Base-by-base conservation (phyloP, 2,888 invertebrate genomes). In the Spatulosminthurus flaviceps region DNA sequence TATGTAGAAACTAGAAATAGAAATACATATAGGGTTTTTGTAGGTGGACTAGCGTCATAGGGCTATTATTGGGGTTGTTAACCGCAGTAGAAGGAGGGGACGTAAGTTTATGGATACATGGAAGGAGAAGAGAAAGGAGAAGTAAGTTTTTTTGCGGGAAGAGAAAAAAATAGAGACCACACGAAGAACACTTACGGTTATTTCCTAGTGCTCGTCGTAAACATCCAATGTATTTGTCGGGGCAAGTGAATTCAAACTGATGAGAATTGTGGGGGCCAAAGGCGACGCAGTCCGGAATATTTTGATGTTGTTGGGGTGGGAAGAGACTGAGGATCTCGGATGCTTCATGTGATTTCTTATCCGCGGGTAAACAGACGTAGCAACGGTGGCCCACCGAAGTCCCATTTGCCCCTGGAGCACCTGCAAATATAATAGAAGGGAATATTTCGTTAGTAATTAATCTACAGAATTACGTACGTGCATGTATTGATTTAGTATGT, bases 241-340 rank as follows among this genome's bases (percentile, higher is more conserved):
- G 78, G 41, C 78, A 78, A 16, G 78, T 61, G 72, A 78, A 72
- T 72, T 72, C 71, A 69, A 72, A 78, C 29, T 78, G 78, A 61
- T 78, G 78, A 64, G 78, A 71, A 71, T 78, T 78, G 64, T 78
- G 78, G 11, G 34, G 19, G 29, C 34, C 78, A n/a, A 78, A 78
- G 72, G 72, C 72, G 29, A n/a, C 24, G 66, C 78, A 78, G 24
- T 72, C 71, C 34, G 78, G 78, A 29, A 78, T 41, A 41, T 21
- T 24, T 21, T 61, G 22, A 26, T 78, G 70, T 2, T 28, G 22
- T 29, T 72, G 64, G 13, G 16, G 16, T 19, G 71, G 71, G 78
- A 78, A 78, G 22, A 78, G 29, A 34, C 28, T 72, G 11, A 71
- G 64, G 29, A 78, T 78, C 7, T 71, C 78, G n/a, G 11, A 7